A percentile compares a stretch with the other conserved stretches of the same genome.
phyloP scores from a whole-genome alignment of 2,888 invertebrate species.

The Hypercompe scribonia region DNA sequence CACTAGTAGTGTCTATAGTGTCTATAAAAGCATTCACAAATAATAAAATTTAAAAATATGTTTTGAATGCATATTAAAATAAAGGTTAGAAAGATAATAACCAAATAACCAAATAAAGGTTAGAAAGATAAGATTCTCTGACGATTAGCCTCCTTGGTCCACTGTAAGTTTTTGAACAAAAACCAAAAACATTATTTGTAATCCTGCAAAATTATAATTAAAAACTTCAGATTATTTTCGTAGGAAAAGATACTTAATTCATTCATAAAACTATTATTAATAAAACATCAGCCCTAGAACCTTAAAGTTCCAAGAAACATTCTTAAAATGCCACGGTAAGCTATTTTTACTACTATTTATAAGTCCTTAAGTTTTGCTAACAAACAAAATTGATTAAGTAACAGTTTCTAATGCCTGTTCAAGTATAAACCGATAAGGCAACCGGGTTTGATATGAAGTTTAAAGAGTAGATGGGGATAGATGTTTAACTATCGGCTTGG shows the following conservation, averaged over 20 bases:
- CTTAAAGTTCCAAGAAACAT: neutral
- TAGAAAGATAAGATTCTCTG: no score
- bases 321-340: neutral
- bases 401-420: slow-evolving; percentile 32
- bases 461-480: slow-evolving; percentile 21
- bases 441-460: slow-evolving; percentile 31
- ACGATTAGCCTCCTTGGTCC: neutral
- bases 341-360: neutral
- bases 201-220: no score
- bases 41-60: neutral
- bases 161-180: neutral
- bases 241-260: no score
- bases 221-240: no score
- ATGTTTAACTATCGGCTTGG: neutral
- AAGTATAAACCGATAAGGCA: slow-evolving; percentile 43
- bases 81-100: no score
- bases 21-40: no score
- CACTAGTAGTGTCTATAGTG: no score
- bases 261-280: neutral
- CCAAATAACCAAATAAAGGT: neutral
- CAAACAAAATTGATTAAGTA: slow-evolving; percentile 30
- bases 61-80: neutral
- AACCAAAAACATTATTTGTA: neutral
- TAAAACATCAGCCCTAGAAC: neutral
- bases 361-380: slow-evolving; percentile 16